Evolutionary conservation across 1,140 invertebrate species (phyloP).

Genomic region (Cepaea nemoralis): DNA sequence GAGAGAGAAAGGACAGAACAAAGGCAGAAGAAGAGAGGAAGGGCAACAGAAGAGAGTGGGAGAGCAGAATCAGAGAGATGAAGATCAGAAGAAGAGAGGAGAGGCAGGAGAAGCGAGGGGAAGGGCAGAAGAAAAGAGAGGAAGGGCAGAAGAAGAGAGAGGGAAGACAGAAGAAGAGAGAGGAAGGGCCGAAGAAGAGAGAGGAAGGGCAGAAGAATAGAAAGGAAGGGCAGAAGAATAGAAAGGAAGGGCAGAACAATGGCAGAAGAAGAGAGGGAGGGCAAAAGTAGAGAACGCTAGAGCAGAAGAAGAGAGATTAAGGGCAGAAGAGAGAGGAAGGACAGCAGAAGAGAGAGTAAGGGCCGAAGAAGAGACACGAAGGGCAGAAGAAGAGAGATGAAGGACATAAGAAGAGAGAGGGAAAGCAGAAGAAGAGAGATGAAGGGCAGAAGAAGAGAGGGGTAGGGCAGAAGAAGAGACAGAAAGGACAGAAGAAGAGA

Average conservation of each 20-base stretch:
- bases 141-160: too few species aligned
- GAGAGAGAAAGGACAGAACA: conserved; percentile 6
- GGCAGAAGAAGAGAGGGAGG: neutral
- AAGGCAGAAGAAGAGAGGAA: neutral
- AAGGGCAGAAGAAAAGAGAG: neutral
- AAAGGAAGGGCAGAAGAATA: neutral
- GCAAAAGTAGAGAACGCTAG: conserved; percentile 14
- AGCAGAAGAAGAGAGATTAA: too few species aligned
- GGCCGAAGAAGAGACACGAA: neutral
- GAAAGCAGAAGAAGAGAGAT: too few species aligned
- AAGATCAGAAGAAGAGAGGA: conserved; percentile 10
- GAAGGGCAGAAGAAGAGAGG: too few species aligned
- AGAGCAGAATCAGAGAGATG: conserved; percentile 14
- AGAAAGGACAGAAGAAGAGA: too few species aligned
- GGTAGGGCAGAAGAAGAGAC: too few species aligned
- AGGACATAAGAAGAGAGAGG: too few species aligned
- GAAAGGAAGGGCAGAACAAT: neutral
- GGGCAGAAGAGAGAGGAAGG: conserved; percentile 17
- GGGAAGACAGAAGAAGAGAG: too few species aligned
- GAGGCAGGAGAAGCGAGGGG: conserved; percentile 24
- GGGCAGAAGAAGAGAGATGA: neutral
- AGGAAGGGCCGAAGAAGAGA: neutral
- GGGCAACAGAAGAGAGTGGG: neutral
- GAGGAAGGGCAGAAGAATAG: neutral
- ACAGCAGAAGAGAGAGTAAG: neutral